Conservation (phyloP, 2,113 vertebrate species). For the Muntiacus muntjak region DNA sequence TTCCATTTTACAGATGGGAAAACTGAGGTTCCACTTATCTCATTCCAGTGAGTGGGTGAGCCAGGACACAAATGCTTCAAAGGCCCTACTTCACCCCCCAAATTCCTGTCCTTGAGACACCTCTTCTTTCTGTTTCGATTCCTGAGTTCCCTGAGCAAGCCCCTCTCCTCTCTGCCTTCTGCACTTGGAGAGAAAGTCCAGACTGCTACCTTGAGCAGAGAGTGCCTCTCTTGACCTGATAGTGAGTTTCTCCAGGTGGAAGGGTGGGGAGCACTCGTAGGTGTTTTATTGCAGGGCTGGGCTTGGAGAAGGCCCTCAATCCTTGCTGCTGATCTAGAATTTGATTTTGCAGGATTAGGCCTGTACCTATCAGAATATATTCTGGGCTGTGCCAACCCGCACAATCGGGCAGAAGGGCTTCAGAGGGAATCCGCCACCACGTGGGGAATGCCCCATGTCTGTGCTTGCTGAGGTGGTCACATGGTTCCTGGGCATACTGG, state of each 20-base stretch:
- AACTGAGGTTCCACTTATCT: background rate
- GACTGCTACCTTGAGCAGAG: background rate
- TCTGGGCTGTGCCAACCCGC: background rate
- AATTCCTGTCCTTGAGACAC: background rate
- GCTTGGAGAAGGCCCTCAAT: background rate
- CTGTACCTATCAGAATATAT: background rate
- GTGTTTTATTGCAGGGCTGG: background rate
- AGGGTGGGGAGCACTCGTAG: background rate
- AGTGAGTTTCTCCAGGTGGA: background rate
- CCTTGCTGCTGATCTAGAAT: constrained; percentile 5
- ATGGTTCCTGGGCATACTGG: background rate
- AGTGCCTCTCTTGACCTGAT: background rate
- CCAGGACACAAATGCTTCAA: background rate
- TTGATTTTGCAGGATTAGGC: constrained; percentile 24
- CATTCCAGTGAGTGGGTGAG: background rate
- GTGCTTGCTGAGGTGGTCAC: background rate
- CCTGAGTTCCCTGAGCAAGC: background rate
- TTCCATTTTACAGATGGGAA: background rate
- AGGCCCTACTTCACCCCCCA: background rate
- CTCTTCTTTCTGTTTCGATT: background rate
- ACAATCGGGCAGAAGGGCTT: background rate
- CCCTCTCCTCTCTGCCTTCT: background rate
- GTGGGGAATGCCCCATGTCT: background rate
- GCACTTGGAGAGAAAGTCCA: background rate
- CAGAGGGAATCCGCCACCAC: background rate